phyloP scores from a whole-genome alignment of 2,797 vertebrate genomes.

The Leptoclinus maculatus region DNA sequence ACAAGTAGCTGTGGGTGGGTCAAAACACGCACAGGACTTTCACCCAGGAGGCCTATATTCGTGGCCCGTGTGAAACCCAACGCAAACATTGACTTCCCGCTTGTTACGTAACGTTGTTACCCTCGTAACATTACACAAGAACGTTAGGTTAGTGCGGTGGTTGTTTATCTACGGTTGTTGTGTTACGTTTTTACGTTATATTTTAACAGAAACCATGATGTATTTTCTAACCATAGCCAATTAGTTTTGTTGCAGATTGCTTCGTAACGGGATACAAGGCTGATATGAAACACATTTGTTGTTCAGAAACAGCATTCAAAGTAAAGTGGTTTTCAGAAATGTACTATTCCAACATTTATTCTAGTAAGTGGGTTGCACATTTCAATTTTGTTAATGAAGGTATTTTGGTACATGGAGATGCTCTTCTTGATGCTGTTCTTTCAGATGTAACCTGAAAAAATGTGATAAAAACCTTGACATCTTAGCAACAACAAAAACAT shows the following conservation, averaged over 20 bases:
- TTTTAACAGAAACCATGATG: neutral
- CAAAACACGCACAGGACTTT: too few species aligned
- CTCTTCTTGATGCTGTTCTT: neutral
- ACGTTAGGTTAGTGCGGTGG: neutral
- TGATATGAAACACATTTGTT: neutral
- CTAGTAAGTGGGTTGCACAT: neutral
- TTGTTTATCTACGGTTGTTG: neutral
- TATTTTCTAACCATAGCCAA: neutral
- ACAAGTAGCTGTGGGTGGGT: neutral
- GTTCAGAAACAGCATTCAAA: neutral
- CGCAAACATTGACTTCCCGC: neutral
- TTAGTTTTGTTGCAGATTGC: neutral
- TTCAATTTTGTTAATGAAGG: neutral
- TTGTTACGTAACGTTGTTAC: too few species aligned
- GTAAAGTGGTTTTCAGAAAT: neutral
- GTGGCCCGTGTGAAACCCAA: neutral
- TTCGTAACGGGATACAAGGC: neutral
- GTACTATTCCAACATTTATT: neutral
- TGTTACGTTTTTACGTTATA: neutral
- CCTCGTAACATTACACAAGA: neutral
- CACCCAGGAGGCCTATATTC: neutral
- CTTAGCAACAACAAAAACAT: constrained; percentile 3
- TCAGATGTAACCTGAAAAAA: neutral
- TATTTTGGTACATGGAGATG: neutral
- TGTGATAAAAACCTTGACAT: neutral